Conservation (phyloP, 2,888 invertebrate genomes). For the Polia nebulosa region DNA sequence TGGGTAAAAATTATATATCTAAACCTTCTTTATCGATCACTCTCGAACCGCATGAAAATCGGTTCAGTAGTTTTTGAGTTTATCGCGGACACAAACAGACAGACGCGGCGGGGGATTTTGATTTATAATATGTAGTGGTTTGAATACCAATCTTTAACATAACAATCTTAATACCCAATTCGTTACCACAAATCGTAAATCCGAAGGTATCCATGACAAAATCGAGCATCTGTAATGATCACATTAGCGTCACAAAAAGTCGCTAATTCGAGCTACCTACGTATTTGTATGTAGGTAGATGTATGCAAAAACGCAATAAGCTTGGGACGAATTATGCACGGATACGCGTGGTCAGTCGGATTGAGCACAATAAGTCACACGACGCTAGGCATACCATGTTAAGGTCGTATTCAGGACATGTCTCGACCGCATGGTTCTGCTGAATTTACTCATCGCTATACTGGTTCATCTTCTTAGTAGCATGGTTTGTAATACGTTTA, state of each 20-base stretch:
- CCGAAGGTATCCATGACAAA: slow-evolving; percentile 53
- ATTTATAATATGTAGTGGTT: no score
- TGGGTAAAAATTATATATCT: no score
- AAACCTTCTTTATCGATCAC: no score
- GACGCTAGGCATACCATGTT: slow-evolving; percentile 35
- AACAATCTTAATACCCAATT: slow-evolving; percentile 32
- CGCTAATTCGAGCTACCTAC: slow-evolving; percentile 58
- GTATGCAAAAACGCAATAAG: slow-evolving; percentile 79
- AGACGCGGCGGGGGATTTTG: no score
- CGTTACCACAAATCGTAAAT: slow-evolving; percentile 27
- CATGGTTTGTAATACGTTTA: neutral
- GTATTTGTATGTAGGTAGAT: slow-evolving; percentile 59
- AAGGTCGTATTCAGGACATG: slow-evolving; percentile 15
- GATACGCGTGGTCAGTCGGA: slow-evolving; percentile 69
- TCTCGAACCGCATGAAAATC: no score
- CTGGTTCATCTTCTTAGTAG: neutral
- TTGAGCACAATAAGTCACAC: slow-evolving; percentile 81
- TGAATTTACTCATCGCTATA: neutral
- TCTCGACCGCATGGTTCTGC: neutral
- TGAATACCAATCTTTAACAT: neutral
- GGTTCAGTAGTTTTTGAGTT: no score
- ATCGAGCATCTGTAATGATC: slow-evolving; percentile 64
- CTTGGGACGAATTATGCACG: slow-evolving; percentile 75
- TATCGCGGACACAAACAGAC: no score
- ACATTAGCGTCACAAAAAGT: slow-evolving; percentile 62